Evolutionary conservation across 2,888 invertebrate genomes (phyloP).

Genomic region (Neria commutata): DNA sequence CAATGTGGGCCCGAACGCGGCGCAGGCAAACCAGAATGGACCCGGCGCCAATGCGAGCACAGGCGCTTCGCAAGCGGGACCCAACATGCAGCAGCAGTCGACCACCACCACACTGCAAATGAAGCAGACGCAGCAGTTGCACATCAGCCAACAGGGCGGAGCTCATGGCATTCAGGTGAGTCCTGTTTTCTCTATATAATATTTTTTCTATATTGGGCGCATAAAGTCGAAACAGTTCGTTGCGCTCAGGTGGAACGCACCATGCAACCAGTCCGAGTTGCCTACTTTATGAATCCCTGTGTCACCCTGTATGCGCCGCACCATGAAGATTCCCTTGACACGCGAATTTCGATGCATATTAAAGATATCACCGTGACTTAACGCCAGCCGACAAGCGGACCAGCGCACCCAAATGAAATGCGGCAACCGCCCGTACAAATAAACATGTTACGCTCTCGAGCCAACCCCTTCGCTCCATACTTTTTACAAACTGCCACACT

Average conservation of each 20-base stretch:
- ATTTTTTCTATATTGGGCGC: background rate
- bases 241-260: too few relatives aligned
- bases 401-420: too few relatives aligned
- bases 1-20: slow-evolving; percentile 30
- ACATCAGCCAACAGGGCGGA: slow-evolving; percentile 80
- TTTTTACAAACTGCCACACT: background rate
- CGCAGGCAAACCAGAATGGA: slow-evolving; percentile 45
- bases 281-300: background rate
- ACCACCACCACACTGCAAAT: slow-evolving; percentile 74
- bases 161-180: slow-evolving; percentile 82
- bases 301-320: background rate
- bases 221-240: background rate
- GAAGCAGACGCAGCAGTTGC: slow-evolving; percentile 86
- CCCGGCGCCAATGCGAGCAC: slow-evolving; percentile 44
- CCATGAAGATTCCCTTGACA: slow-evolving; percentile 43
- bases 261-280: background rate
- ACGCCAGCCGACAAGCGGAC: too few relatives aligned
- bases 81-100: slow-evolving; percentile 47
- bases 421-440: background rate
- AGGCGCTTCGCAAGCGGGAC: slow-evolving; percentile 40
- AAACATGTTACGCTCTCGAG: background rate
- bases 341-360: slow-evolving; percentile 50
- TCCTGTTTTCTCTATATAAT: too few relatives aligned
- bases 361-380: slow-evolving; percentile 51
- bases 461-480: background rate